Evolutionary conservation across 2,797 vertebrate species (phyloP), one percentile per base, ranked within the genome.

Genomic region (Gymnopithys bicolor): DNA sequence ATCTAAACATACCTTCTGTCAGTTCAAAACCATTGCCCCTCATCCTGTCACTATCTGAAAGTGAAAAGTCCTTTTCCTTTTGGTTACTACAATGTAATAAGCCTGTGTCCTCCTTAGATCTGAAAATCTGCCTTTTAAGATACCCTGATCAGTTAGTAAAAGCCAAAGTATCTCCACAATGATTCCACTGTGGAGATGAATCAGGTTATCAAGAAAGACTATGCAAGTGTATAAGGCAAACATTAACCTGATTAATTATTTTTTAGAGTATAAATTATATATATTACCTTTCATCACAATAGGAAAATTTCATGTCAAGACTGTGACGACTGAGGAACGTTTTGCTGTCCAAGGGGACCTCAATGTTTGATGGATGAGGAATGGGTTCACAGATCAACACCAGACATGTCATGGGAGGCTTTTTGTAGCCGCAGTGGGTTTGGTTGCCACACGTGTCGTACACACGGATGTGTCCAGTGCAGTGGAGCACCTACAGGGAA

Each of bases 291-390:
- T 99, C 99, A 81, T 99, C 99, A 93, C 99, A 99, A 51, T 99
- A 99, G 19, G 99, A 99, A 97, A 99, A 99, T 94, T 99, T 99
- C 99, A 99, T 99, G 97, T 99, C 99, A 88, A 99, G 98, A 58
- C 99, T 99, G 98, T 99, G 99, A 96, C 99, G 99, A 97, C 99
- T 99, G 95, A 99, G 99, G 93, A 99, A 99, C 18, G 99, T 99
- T 98, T 99, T 99, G 92, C 99, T 99, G 97, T 99, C 99, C 98
- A 99, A 97, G 51, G 99, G 99, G 85, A 99, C 98, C 97, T 99
- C 99, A n/a, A 99, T 99, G 97, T 99, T 99, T 84, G 99, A 99
- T 7, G 99, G 99, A 94, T 99, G 99, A 74, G 99, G 99, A 96
- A 99, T 99, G 81, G 99, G 99, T 96, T 99, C 99, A 94, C 99